Evolutionary conservation across 2,888 invertebrate genomes (phyloP).

Genomic region (Biston stratarius): DNA sequence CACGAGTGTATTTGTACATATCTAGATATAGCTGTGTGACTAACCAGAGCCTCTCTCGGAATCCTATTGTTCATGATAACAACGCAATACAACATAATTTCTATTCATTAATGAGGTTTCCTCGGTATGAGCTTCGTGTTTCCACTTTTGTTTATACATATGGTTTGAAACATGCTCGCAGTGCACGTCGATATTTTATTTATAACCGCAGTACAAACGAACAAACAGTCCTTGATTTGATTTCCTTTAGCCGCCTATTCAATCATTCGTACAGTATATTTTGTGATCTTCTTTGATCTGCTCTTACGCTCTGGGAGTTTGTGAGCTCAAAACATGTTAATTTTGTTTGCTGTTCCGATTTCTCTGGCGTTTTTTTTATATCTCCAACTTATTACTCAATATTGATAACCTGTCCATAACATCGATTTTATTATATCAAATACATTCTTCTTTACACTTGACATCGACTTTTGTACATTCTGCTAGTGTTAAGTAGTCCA

Average conservation of each 20-base stretch:
- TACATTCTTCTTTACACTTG: too few species aligned
- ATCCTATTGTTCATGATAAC: conserved; percentile 62
- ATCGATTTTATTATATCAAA: too few species aligned
- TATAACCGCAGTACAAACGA: conserved; percentile 17
- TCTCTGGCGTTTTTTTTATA: not conserved
- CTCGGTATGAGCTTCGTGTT: conserved; percentile 50
- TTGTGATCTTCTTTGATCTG: conserved; percentile 28
- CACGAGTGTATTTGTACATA: too few species aligned
- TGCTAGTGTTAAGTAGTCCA: too few species aligned
- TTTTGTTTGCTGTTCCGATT: conserved; percentile 21
- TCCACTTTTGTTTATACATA: conserved; percentile 43
- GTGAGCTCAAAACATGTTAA: conserved; percentile 15
- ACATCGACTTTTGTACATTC: too few species aligned
- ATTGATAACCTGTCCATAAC: too few species aligned
- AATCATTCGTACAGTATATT: conserved; percentile 24
- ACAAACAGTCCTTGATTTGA: conserved; percentile 21
- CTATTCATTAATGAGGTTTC: conserved; percentile 64
- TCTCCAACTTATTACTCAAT: not conserved
- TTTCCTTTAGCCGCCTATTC: conserved; percentile 18
- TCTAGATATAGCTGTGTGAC: conserved; percentile 34
- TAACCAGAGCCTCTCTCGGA: conserved; percentile 59
- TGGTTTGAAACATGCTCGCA: conserved; percentile 8
- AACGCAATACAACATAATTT: conserved; percentile 62
- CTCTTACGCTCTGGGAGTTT: conserved; percentile 18
- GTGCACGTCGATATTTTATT: conserved; percentile 16